A percentile compares a stretch with the other conserved stretches of the same genome.
These are phyloP conservation scores for Gallinago media DNA, from an alignment of 2,113 vertebrate species.

Conservation along the genomic window DNA sequence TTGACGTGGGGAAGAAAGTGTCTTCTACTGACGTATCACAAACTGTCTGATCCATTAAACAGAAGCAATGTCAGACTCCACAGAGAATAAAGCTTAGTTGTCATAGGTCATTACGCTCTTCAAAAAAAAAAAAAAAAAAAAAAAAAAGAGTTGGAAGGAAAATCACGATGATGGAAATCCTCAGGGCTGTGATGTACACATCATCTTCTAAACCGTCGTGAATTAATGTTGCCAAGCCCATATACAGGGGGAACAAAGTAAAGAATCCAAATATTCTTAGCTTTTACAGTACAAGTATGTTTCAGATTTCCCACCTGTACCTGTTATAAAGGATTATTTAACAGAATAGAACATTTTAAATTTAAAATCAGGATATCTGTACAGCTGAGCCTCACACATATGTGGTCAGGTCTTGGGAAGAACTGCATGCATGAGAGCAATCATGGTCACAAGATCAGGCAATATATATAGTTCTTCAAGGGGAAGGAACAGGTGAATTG, in stretches of 20 bases:
- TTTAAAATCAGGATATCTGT: background rate
- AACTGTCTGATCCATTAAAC: constrained; percentile 60
- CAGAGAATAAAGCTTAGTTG: constrained; percentile 45
- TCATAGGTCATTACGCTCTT: constrained; percentile 30
- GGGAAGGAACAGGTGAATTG: background rate
- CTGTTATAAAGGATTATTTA: background rate
- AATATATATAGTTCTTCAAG: background rate
- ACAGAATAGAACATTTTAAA: background rate
- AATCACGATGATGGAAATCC: constrained; percentile 39
- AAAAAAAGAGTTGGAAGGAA: constrained; percentile 1
- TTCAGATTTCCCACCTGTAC: background rate
- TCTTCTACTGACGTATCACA: constrained; percentile 35
- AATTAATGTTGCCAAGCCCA: background rate
- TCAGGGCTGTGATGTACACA: constrained; percentile 31
- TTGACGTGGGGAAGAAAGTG: constrained; percentile 32
- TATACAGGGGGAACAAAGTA: background rate
- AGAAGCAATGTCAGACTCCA: constrained; percentile 33
- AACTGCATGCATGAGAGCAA: background rate
- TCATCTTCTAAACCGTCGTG: constrained; percentile 24
- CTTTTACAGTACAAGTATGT: background rate
- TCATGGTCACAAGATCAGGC: background rate
- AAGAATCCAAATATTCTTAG: background rate
- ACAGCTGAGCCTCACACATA: background rate
- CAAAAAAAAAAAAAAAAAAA: background rate
- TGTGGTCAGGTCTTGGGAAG: background rate